A percentile compares a stretch with the other conserved stretches of the same genome.
These are phyloP conservation scores for Cyprinodon diabolis DNA, from an alignment of 2,797 vertebrate genomes.

Conservation along the genomic window DNA sequence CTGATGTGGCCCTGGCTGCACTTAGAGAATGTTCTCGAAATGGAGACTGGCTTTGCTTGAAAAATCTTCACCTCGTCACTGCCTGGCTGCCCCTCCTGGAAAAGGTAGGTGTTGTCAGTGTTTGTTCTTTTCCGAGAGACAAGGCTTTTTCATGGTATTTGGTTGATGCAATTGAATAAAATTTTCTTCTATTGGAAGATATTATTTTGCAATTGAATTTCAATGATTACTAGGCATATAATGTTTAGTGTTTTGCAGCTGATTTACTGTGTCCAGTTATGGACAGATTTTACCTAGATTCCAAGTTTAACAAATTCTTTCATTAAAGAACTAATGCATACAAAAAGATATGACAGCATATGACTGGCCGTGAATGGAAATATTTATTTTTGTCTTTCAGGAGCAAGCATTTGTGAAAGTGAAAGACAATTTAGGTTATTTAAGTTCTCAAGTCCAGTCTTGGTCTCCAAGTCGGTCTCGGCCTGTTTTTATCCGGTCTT, in stretches of 20 bases:
- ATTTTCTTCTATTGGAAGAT: not conserved
- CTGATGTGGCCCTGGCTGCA: slow-evolving; percentile 91
- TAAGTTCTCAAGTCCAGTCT: too few relatives aligned
- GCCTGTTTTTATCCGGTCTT: too few relatives aligned
- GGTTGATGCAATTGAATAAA: not conserved
- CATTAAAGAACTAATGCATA: too few relatives aligned
- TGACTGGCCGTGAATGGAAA: too few relatives aligned
- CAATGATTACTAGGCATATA: not conserved
- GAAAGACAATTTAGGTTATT: too few relatives aligned
- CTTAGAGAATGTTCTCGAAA: slow-evolving; percentile 88
- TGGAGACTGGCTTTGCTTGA: slow-evolving; percentile 96
- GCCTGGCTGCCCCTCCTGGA: slow-evolving; percentile 93
- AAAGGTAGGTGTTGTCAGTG: slow-evolving; percentile 82
- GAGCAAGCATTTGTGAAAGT: too few relatives aligned
- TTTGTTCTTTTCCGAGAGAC: slow-evolving; percentile 11
- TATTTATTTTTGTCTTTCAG: too few relatives aligned
- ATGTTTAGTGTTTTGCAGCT: not conserved
- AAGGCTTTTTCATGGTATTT: not conserved
- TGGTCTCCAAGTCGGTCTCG: too few relatives aligned
- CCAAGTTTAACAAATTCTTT: not conserved
- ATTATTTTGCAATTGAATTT: not conserved
- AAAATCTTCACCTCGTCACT: slow-evolving; percentile 96
- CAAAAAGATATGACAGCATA: too few relatives aligned
- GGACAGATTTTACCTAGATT: not conserved
- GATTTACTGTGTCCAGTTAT: not conserved